phyloP scores from a whole-genome alignment of 2,888 invertebrate genomes.

The Archips crataeganus region DNA sequence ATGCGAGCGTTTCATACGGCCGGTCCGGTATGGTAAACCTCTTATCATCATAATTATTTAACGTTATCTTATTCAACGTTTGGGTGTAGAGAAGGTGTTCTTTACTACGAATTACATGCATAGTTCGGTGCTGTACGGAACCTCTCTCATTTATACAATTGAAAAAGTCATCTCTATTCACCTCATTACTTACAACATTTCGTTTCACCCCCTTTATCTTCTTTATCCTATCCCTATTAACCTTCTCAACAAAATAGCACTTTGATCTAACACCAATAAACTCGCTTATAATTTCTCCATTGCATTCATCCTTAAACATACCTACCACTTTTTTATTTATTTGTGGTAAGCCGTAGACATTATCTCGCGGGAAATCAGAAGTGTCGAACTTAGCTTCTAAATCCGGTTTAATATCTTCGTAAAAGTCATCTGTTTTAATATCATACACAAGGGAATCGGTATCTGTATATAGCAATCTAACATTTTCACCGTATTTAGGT shows the following conservation, averaged over 20 bases:
- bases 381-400: constrained; percentile 5
- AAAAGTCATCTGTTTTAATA: constrained; percentile 35
- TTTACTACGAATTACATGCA: background rate
- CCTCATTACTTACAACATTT: background rate
- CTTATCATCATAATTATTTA: constrained; percentile 8
- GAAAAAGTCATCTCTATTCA: background rate
- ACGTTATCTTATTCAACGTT: background rate
- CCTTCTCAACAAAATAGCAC: constrained; percentile 1
- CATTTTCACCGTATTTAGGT: constrained; percentile 5
- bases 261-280: constrained; percentile 25
- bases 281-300: constrained; percentile 13
- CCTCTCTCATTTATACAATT: background rate
- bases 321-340: constrained; percentile 14
- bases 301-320: constrained; percentile 36
- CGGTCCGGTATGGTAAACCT: no score
- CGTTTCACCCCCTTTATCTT: constrained; percentile 5
- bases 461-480: constrained; percentile 39
- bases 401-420: constrained; percentile 24
- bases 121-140: background rate
- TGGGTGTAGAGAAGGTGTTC: background rate
- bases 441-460: constrained; percentile 42
- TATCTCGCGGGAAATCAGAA: background rate
- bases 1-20: no score
- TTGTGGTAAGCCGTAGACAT: constrained; percentile 6
- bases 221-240: background rate